A percentile compares a stretch with the other conserved stretches of the same genome.
phyloP scores from a whole-genome alignment of 2,888 invertebrate species.

The Archips xylosteana region DNA sequence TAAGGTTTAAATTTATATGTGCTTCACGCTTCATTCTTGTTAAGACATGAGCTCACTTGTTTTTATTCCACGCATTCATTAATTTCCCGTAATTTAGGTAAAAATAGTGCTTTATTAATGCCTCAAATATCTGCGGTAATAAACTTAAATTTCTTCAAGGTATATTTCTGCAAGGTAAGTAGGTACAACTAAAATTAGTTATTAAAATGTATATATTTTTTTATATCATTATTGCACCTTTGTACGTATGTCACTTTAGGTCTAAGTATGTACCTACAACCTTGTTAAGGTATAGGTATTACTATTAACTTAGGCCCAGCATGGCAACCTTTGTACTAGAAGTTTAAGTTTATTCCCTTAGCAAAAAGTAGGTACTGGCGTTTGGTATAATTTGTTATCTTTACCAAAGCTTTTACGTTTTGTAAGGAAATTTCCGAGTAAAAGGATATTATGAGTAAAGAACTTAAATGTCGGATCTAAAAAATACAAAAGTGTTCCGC shows the following conservation, averaged over 20 bases:
- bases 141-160: no score
- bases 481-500: slow-evolving; percentile 3
- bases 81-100: slow-evolving; percentile 18
- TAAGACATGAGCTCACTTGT: slow-evolving; percentile 19
- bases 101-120: slow-evolving; percentile 24
- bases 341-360: no score
- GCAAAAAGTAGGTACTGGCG: slow-evolving; percentile 3
- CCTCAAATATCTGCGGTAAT: no score
- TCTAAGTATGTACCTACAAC: no score
- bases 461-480: slow-evolving; percentile 19
- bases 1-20: slow-evolving; percentile 9
- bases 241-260: no score
- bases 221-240: no score
- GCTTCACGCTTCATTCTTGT: neutral
- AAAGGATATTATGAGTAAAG: slow-evolving; percentile 12
- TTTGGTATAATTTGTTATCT: slow-evolving; percentile 23
- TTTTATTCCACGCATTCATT: slow-evolving; percentile 29
- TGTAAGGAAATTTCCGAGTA: slow-evolving; percentile 17
- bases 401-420: slow-evolving; percentile 10
- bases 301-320: no score
- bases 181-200: no score
- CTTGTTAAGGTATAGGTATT: no score
- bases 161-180: no score
- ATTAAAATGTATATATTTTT: no score
- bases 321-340: no score